phyloP scores from a whole-genome alignment of 1,140 invertebrate species.

The Hycleus cichorii region DNA sequence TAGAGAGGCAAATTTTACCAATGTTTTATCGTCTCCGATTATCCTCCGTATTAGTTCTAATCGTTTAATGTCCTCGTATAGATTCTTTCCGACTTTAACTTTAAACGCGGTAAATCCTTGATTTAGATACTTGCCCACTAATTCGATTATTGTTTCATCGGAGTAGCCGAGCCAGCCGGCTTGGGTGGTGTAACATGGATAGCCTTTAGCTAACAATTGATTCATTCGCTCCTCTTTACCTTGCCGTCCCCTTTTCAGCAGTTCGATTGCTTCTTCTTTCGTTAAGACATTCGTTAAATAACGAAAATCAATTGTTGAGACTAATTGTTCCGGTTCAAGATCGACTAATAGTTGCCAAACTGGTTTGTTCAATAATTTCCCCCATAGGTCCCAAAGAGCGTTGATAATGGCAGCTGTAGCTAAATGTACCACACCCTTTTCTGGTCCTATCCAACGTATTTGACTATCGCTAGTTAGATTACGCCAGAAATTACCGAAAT shows the following conservation, averaged over 20 bases:
- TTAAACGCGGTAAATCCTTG: conserved; percentile 80
- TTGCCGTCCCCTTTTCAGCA: conserved; percentile 55
- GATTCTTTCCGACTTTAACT: conserved; percentile 77
- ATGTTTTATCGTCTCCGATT: conserved; percentile 66
- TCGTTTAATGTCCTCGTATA: conserved; percentile 70
- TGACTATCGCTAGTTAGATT: conserved; percentile 79
- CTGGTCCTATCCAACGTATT: conserved; percentile 87
- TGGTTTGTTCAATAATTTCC: conserved; percentile 72
- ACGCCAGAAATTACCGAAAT: conserved; percentile 75
- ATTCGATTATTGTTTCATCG: conserved; percentile 55
- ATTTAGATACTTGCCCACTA: conserved; percentile 65
- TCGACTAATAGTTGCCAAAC: conserved; percentile 80
- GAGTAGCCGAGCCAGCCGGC: conserved; percentile 75
- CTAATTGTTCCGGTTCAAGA: conserved; percentile 71
- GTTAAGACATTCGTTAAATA: conserved; percentile 74
- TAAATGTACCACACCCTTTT: conserved; percentile 85
- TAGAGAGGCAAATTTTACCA: conserved; percentile 46
- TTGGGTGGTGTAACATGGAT: conserved; percentile 74
- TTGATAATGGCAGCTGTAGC: conserved; percentile 84
- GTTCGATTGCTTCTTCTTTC: conserved; percentile 67
- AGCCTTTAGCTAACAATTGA: conserved; percentile 53
- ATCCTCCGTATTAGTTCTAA: conserved; percentile 61
- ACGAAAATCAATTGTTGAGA: conserved; percentile 81
- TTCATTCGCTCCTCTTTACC: conserved; percentile 55
- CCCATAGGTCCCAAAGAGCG: conserved; percentile 89